Evolutionary conservation across 2,113 vertebrate genomes (phyloP).

Genomic region (Tiliqua scincoides): DNA sequence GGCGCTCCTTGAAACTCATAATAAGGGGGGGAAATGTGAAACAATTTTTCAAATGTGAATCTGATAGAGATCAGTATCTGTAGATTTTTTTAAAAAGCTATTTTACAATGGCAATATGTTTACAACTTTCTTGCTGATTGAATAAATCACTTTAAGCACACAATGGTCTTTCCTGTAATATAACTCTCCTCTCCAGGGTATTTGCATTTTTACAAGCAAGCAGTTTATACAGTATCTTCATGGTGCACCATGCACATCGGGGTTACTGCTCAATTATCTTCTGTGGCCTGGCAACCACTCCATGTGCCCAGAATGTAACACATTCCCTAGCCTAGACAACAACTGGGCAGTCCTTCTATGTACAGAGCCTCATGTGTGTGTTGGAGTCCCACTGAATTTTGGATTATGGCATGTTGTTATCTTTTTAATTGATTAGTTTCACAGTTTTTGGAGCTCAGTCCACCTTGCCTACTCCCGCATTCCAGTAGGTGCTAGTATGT

Average conservation of each 20-base stretch:
- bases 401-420: not conserved
- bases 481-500: not conserved
- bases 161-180: not conserved
- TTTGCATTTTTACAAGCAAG: not conserved
- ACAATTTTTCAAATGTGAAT: slow-evolving; percentile 32
- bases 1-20: not conserved
- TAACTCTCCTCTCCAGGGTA: not conserved
- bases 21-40: slow-evolving; percentile 27
- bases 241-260: not conserved
- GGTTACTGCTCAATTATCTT: not conserved
- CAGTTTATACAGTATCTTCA: not conserved
- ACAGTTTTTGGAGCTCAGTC: not conserved
- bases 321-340: not conserved
- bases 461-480: not conserved
- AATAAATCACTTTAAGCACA: slow-evolving; percentile 19
- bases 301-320: not conserved
- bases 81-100: slow-evolving; percentile 31
- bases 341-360: not conserved
- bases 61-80: not conserved
- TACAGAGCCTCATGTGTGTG: not conserved
- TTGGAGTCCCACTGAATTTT: not conserved
- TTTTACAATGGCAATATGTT: slow-evolving; percentile 14
- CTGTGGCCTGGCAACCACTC: not conserved
- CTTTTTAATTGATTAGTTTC: slow-evolving; percentile 14
- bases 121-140: slow-evolving; percentile 18